Percentiles rank a stretch among this genome's conserved stretches.
Conservation (phyloP, 2,888 invertebrate genomes). For the Pyrgus malvae region DNA sequence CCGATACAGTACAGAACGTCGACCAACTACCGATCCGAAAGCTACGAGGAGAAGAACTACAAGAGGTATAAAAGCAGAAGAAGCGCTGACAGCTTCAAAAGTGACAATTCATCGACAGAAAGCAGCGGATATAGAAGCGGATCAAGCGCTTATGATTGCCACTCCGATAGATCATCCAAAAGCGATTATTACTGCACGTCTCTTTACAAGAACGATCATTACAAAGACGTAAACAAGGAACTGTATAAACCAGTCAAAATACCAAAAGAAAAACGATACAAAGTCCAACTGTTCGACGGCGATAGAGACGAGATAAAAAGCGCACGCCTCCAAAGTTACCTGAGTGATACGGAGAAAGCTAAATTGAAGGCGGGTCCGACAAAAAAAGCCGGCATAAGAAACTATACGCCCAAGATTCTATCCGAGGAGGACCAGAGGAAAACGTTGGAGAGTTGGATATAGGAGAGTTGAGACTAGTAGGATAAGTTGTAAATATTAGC, state of each 20-base stretch:
- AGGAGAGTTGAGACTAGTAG: conserved; percentile 69
- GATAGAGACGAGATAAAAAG: conserved; percentile 61
- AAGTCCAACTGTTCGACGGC: conserved; percentile 65
- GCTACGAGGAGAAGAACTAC: conserved; percentile 56
- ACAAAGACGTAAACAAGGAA: conserved; percentile 73
- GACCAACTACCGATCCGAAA: conserved; percentile 51
- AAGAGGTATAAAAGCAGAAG: conserved; percentile 61
- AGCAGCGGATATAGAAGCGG: conserved; percentile 76
- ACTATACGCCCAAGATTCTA: conserved; percentile 87
- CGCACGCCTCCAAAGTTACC: conserved; percentile 59
- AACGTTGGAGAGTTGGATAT: conserved; percentile 85
- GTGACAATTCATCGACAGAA: conserved; percentile 69
- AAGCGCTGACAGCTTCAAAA: conserved; percentile 70
- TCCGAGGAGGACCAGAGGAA: conserved; percentile 79
- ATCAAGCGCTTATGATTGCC: conserved; percentile 70
- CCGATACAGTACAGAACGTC: conserved; percentile 52
- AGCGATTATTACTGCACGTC: conserved; percentile 73
- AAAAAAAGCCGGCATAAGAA: conserved; percentile 84
- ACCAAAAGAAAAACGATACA: conserved; percentile 71
- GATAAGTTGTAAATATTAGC: conserved; percentile 74
- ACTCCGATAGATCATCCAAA: conserved; percentile 64
- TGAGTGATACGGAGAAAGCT: conserved; percentile 68
- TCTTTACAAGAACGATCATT: conserved; percentile 77
- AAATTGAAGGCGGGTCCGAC: conserved; percentile 62
- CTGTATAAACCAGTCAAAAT: conserved; percentile 77